Percentiles rank a stretch among this genome's conserved stretches.
These are phyloP conservation scores for Pelobates fuscus DNA, from an alignment of 2,113 vertebrate genomes.

Conservation along the genomic window DNA sequence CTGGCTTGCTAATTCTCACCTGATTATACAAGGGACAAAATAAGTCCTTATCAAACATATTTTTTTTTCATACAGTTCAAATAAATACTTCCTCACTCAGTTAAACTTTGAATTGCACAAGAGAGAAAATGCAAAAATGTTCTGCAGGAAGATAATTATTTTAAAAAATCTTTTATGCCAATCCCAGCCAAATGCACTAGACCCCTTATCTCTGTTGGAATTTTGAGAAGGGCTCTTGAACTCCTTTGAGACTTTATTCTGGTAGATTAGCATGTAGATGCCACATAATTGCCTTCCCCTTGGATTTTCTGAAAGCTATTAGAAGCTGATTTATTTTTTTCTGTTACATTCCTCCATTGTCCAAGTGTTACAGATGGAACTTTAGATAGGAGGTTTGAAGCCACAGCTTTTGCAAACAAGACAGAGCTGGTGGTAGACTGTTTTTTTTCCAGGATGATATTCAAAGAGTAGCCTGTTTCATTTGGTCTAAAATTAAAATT, in stretches of 20 bases:
- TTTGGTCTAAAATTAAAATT: slow-evolving; percentile 32
- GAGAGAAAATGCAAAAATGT: slow-evolving; percentile 70
- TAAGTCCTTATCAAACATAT: slow-evolving; percentile 64
- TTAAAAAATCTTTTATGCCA: slow-evolving; percentile 71
- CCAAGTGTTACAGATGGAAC: slow-evolving; percentile 71
- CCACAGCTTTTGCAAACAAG: slow-evolving; percentile 53
- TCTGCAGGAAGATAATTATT: slow-evolving; percentile 76
- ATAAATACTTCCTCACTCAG: slow-evolving; percentile 35
- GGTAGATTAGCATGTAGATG: slow-evolving; percentile 92
- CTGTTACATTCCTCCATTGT: slow-evolving; percentile 72
- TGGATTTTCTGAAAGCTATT: slow-evolving; percentile 87
- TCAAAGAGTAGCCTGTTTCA: slow-evolving; percentile 15
- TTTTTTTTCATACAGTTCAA: slow-evolving; percentile 55
- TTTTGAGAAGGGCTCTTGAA: slow-evolving; percentile 85
- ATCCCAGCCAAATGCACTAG: slow-evolving; percentile 65
- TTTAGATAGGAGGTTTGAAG: slow-evolving; percentile 59
- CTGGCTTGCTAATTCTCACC: slow-evolving; percentile 38
- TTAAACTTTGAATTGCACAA: slow-evolving; percentile 57
- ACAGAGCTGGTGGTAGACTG: slow-evolving; percentile 37
- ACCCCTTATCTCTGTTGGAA: slow-evolving; percentile 89
- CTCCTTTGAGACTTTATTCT: slow-evolving; percentile 83
- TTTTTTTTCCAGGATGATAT: slow-evolving; percentile 33
- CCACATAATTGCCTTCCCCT: slow-evolving; percentile 90
- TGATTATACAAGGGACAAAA: slow-evolving; percentile 63
- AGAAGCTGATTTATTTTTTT: slow-evolving; percentile 80